phyloP scores from a whole-genome alignment of 2,113 vertebrate genomes.

The Holacanthus passer region DNA sequence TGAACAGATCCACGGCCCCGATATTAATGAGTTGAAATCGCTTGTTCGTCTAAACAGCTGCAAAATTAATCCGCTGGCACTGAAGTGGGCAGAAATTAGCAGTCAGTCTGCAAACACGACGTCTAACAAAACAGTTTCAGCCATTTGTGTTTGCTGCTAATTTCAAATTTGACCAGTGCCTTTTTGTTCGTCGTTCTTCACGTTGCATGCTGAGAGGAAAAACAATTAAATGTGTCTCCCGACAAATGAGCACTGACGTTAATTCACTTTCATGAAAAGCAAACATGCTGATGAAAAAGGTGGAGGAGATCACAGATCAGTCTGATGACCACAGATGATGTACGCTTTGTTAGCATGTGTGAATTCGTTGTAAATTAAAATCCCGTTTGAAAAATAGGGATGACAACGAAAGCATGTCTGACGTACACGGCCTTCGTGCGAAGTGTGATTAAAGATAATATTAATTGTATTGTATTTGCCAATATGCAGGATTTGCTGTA shows the following conservation, averaged over 20 bases:
- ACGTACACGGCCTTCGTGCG: not conserved
- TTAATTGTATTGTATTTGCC: not conserved
- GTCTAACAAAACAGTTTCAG: slow-evolving; percentile 26
- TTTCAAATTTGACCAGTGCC: slow-evolving; percentile 59
- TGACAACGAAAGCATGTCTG: not conserved
- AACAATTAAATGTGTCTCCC: slow-evolving; percentile 65
- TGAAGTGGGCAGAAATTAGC: slow-evolving; percentile 33
- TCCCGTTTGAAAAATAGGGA: not conserved
- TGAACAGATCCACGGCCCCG: not conserved
- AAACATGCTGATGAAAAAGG: slow-evolving; percentile 54
- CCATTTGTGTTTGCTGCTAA: slow-evolving; percentile 38
- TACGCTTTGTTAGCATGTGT: slow-evolving; percentile 19
- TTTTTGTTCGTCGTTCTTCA: slow-evolving; percentile 54
- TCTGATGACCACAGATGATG: slow-evolving; percentile 38
- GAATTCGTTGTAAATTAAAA: slow-evolving; percentile 31
- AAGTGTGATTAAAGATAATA: not conserved
- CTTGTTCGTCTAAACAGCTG: slow-evolving; percentile 45
- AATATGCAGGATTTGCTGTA: not conserved
- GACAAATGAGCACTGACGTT: slow-evolving; percentile 63
- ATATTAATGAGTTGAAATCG: slow-evolving; percentile 39
- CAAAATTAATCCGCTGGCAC: slow-evolving; percentile 34
- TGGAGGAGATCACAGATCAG: slow-evolving; percentile 37
- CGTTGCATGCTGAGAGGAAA: slow-evolving; percentile 40
- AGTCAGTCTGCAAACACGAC: slow-evolving; percentile 1
- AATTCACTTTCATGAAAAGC: slow-evolving; percentile 68